Conservation (phyloP, 2,113 vertebrate species). For the Panthera uncia region DNA sequence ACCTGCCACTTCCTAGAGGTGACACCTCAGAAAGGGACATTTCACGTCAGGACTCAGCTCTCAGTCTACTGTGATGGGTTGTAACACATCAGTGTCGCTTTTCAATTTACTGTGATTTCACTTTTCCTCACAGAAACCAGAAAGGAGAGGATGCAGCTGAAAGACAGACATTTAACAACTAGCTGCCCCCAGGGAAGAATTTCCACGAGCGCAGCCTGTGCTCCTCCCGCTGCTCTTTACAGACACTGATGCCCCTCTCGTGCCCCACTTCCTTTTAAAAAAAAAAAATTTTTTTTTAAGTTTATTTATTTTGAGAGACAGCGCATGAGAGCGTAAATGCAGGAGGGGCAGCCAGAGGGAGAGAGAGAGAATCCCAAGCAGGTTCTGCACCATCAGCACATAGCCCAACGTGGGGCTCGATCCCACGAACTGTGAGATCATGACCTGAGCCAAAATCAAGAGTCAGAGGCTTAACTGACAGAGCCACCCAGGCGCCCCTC, state of each 20-base stretch:
- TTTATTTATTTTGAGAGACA: too few relatives aligned
- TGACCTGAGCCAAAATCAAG: too few relatives aligned
- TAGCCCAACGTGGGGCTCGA: too few relatives aligned
- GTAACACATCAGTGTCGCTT: neutral
- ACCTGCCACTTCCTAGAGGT: neutral
- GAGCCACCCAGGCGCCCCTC: too few relatives aligned
- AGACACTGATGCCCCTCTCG: neutral
- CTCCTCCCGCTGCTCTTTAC: neutral
- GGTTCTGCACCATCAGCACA: too few relatives aligned
- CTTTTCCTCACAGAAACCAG: neutral
- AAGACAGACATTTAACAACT: neutral
- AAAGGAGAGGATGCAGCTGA: neutral
- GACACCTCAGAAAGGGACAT: neutral
- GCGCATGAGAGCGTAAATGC: too few relatives aligned
- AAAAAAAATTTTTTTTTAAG: too few relatives aligned
- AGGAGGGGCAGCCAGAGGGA: too few relatives aligned
- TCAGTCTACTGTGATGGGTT: neutral
- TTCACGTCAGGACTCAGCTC: neutral
- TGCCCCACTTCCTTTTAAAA: neutral
- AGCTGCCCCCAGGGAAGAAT: neutral
- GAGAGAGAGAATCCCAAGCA: too few relatives aligned
- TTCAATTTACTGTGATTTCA: neutral
- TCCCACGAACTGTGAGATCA: too few relatives aligned
- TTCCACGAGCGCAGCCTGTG: fast-evolving
- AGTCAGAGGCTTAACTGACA: too few relatives aligned